These are phyloP conservation scores for Eupithecia abbreviata DNA, from an alignment of 2,888 invertebrate genomes.

Conservation along the genomic window DNA sequence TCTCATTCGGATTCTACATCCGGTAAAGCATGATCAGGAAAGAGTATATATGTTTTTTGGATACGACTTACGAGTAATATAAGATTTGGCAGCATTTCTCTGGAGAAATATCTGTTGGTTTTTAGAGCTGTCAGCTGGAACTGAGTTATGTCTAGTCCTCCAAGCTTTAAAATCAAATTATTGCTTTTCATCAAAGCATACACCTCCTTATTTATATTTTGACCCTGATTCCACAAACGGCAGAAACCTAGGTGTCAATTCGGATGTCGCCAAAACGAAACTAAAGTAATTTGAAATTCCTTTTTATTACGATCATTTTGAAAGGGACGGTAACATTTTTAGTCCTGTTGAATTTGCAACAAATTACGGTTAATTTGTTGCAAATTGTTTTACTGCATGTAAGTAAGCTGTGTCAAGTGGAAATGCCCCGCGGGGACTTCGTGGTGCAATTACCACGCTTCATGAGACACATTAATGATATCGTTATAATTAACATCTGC, in stretches of 20 bases:
- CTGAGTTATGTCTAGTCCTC: slow-evolving; percentile 56
- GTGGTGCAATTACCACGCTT: background rate
- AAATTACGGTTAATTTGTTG: background rate
- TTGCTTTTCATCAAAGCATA: no score
- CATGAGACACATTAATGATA: slow-evolving; percentile 8
- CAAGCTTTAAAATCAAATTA: slow-evolving; percentile 41
- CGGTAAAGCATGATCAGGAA: no score
- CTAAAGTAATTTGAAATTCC: no score
- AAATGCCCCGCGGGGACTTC: background rate
- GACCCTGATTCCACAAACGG: background rate
- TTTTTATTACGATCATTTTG: no score
- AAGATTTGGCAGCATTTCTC: slow-evolving; percentile 53
- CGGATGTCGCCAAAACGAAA: no score
- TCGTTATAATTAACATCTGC: slow-evolving; percentile 2
- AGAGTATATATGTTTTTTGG: no score
- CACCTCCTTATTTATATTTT: no score
- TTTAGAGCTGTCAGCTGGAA: slow-evolving; percentile 54
- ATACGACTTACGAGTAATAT: slow-evolving; percentile 39
- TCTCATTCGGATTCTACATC: background rate
- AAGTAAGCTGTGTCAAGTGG: background rate
- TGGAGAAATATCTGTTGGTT: slow-evolving; percentile 54
- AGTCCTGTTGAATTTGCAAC: no score
- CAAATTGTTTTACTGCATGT: background rate
- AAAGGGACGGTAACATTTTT: no score
- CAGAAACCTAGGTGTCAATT: background rate